Evolutionary conservation across 2,888 invertebrate genomes (phyloP), one percentile per base, ranked within the genome.

Genomic region (Dynastes maya): DNA sequence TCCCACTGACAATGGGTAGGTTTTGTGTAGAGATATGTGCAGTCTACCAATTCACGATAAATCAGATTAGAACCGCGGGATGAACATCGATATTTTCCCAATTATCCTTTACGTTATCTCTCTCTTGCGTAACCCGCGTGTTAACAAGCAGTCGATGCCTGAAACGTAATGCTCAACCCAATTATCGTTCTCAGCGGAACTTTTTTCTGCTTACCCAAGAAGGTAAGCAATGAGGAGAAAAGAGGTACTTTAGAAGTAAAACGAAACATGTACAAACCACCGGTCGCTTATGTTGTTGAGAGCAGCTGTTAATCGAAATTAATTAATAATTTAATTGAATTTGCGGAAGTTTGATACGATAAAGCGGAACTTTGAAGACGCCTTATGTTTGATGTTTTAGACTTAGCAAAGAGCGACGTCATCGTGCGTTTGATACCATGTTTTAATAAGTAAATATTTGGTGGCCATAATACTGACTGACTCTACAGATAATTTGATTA

Each of bases 321-420:
- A 80, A 80, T 80, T 78, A 80, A 80, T 80, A 80, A 80, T 76
- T 76, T 80, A 80, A 80, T 80, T 78, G 80, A 78, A 78, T 80
- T 61, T 61, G 78, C 53, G 49, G 58, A 74, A 80, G 80, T 80
- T 80, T 72, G 58, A 76, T 75, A 49, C 71, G 71, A 71, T 58
- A 76, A 80, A 78, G 74, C 76, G 67, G 70, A 71, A 71, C 71
- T 71, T 71, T 58, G 40, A 71, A 71, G 71, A 58, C 16, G 58
- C 55, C 5, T 6, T n/a, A 37, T 55, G 55, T 58, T 71, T 71
- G 58, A 58, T 71, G 55, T 37, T 67, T 67, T 67, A 67, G 45
- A 67, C 40, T 58, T 71, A n/a, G 32, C 58, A 71, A 71, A 13
- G 29, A 32, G 37, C 37, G 8, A 71, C 40, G 37, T 40, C 29